Evolutionary conservation across 2,113 vertebrate species (phyloP), one percentile per base, ranked within the genome.

Genomic region (Silurus glanis): DNA sequence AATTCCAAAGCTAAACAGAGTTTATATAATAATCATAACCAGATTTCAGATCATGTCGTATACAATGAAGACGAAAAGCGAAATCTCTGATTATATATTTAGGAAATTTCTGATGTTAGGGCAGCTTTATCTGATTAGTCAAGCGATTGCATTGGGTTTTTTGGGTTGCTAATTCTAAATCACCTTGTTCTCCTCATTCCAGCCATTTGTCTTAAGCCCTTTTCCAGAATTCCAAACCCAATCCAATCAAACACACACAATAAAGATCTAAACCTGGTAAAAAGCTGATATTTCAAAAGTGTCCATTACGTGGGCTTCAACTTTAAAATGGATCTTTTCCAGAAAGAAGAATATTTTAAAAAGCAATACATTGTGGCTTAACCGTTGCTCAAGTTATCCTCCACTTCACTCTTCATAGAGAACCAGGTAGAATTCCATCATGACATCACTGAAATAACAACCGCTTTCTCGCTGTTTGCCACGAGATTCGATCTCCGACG

Each of bases 371-470:
- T 79, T 64, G 37, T 87, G 83, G 75, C 67, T 59, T 45, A 51
- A 19, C 25, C 47, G 2, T 51, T 55, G 59, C 16, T 71, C 59
- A 7, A 84, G 47, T 78, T 58, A 72, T 80, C 23, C 51, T 62
- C 37, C 51, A n/a, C 82, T 83, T 79, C 71, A 64, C 88, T 23
- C 55, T 89, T 64, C 49, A 62, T 55, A 76, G 69, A 83, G 69
- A 82, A 37, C 75, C 5, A 67, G 83, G 80, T 80, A 67, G 23
- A 82, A 62, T 83, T 89, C 47, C 78, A 61, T 67, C 87, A 91
- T 92, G 88, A 91, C 93, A 88, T 93, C 93, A 93, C 84, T 91
- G 88, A 85, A 93, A 92, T 91, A 92, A 92, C 80, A 91, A 85
- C 89, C 82, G 83, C 89, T 89, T 91, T 91, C 89, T 87, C 90